Conservation (phyloP, 2,888 invertebrate genomes). For the Bedellia somnulentella region DNA sequence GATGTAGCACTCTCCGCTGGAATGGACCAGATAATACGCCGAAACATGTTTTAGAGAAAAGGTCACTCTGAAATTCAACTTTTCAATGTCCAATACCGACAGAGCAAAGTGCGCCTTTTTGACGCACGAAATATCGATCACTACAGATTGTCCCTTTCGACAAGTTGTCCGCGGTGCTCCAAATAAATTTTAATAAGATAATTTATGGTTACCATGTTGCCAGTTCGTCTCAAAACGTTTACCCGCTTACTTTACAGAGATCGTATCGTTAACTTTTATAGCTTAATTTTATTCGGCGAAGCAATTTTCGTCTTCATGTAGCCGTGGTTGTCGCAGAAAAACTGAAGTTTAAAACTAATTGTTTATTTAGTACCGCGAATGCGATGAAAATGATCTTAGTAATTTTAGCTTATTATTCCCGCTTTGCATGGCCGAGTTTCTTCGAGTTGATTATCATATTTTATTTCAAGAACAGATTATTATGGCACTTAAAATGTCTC, state of each 20-base stretch:
- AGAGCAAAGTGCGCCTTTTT: conserved; percentile 38
- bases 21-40: too few species aligned
- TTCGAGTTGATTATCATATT: too few species aligned
- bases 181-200: conserved; percentile 26
- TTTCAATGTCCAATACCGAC: too few species aligned
- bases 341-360: conserved; percentile 18
- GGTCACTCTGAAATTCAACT: conserved; percentile 45
- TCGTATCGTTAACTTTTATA: conserved; percentile 38
- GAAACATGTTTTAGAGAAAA: conserved; percentile 43
- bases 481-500: too few species aligned
- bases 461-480: too few species aligned
- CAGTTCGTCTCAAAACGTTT: too few species aligned
- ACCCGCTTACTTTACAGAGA: too few species aligned
- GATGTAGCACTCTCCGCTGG: too few species aligned
- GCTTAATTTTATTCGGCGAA: conserved; percentile 32
- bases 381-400: conserved; percentile 16
- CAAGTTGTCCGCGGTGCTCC: conserved; percentile 18
- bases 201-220: too few species aligned
- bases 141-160: conserved; percentile 16
- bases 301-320: conserved; percentile 10
- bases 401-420: conserved; percentile 18
- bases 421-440: too few species aligned
- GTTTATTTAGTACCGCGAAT: conserved; percentile 15
- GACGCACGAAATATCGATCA: conserved; percentile 32
- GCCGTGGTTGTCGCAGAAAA: conserved; percentile 10